A percentile compares a stretch with the other conserved stretches of the same genome.
Conservation (phyloP, 2,888 invertebrate species). For the Scaptomyza tumidula region DNA sequence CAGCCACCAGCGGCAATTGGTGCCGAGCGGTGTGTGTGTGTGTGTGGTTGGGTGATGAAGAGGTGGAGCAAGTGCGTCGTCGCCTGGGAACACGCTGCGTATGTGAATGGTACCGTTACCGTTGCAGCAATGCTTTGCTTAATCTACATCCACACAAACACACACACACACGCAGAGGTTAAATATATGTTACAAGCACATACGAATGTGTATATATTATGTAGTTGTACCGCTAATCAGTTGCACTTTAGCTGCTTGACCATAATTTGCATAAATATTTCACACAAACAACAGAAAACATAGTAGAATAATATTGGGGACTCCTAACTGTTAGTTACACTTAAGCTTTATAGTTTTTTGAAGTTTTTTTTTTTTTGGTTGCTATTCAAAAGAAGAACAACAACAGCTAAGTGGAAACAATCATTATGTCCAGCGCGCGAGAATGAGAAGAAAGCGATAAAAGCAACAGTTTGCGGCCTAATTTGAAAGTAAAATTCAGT, state of each 20-base stretch:
- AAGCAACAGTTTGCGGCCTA: slow-evolving; percentile 78
- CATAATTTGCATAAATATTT: slow-evolving; percentile 78
- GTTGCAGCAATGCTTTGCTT: slow-evolving; percentile 63
- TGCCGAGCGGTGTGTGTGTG: neutral
- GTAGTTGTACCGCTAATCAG: slow-evolving; percentile 72
- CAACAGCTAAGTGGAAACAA: slow-evolving; percentile 55
- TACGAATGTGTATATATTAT: slow-evolving; percentile 2
- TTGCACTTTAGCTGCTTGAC: slow-evolving; percentile 74
- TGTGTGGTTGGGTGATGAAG: neutral
- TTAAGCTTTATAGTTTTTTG: slow-evolving; percentile 40
- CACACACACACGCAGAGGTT: neutral
- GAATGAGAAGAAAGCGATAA: slow-evolving; percentile 77
- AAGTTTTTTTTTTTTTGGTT: slow-evolving; percentile 2
- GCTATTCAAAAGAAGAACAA: slow-evolving; percentile 68
- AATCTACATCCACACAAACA: slow-evolving; percentile 57
- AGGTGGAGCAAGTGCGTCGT: slow-evolving; percentile 62
- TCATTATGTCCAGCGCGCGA: slow-evolving; percentile 62
- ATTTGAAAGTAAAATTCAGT: slow-evolving; percentile 77
- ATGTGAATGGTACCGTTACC: slow-evolving; percentile 64
- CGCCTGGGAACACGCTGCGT: slow-evolving; percentile 62
- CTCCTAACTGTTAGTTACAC: slow-evolving; percentile 71
- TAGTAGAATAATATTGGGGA: slow-evolving; percentile 65
- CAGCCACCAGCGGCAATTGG: slow-evolving; percentile 31
- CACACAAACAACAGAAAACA: slow-evolving; percentile 56
- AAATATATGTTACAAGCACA: slow-evolving; percentile 10